Conservation (phyloP, 2,797 vertebrate genomes). For the Manis crassicaudata region DNA sequence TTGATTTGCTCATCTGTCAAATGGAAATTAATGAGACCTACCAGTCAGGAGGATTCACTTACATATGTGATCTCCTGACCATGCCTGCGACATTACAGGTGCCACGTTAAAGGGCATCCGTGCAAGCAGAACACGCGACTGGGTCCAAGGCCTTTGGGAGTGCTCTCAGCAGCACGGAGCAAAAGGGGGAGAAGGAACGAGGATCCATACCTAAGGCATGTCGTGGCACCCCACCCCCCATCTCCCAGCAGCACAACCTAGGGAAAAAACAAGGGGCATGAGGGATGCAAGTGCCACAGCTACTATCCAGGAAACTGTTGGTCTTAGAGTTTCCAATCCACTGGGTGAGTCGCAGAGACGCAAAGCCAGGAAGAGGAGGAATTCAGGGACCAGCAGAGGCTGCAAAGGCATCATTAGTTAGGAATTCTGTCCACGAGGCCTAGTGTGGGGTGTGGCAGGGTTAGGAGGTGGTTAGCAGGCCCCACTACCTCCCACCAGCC, state of each 20-base stretch:
- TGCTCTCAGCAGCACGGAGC: not conserved
- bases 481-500: not conserved
- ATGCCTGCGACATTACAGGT: not conserved
- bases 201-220: no score
- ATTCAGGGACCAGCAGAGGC: not conserved
- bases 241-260: not conserved
- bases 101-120: not conserved
- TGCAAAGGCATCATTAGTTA: not conserved
- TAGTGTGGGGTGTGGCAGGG: not conserved
- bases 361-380: not conserved
- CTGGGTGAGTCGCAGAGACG: not conserved
- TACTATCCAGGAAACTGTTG: not conserved
- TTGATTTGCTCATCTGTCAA: not conserved
- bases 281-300: not conserved
- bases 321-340: not conserved
- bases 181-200: not conserved
- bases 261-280: not conserved
- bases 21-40: not conserved
- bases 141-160: not conserved
- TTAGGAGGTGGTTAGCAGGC: not conserved
- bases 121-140: not conserved
- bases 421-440: not conserved
- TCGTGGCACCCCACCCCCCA: not conserved
- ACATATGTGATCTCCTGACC: not conserved
- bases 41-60: not conserved